Base-by-base conservation (phyloP, 2,888 invertebrate genomes). In the Cetonia aurata region DNA sequence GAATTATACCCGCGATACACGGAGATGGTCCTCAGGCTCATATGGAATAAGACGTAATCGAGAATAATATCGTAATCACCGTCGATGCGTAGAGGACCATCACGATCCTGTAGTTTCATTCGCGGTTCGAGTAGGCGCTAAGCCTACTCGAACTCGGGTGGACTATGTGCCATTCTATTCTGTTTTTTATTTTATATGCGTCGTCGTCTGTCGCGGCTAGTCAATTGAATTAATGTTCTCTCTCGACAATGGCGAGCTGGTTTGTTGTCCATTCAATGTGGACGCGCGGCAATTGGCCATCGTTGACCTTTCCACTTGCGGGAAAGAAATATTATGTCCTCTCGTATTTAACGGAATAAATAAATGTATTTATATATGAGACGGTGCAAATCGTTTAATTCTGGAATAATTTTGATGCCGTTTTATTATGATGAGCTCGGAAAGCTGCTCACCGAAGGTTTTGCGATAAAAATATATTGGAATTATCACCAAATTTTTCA, bases 191-290 rank as follows among this genome's bases (percentile, higher is more conserved):
- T 19, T 9, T 17, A 19, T 12, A n/a, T 25, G 12, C 25, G 12
- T 6, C 15, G 52, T 19, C 17, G 19, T 52, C 25, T 12, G 52
- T 19, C 19, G 19, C 25, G 25, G 52, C 19, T 13, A 37, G 41
- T 13, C 33, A 56, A 60, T 60, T 48, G 60, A 48, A 73, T 67
- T 75, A 65, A 75, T 33, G 15, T 37, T 56, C 55, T 56, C 55
- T 15, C 37, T 33, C 37, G 13, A 56, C 55, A 56, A 56, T 56
- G 55, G 55, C 37, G 13, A 15, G 13, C 9, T 25, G 52, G 75
- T 77, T 77, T 76, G 73, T 75, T 74, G 75, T 67, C 75, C 44
- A 44, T 57, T 44, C 74, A 73, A 76, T 75, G 70, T 71, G 71
- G 71, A 75, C 74, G 76, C 76, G 72, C 67, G 74, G 68, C 74